Evolutionary conservation across 1,140 invertebrate species (phyloP).

Genomic region (Macrobrachium nipponense): DNA sequence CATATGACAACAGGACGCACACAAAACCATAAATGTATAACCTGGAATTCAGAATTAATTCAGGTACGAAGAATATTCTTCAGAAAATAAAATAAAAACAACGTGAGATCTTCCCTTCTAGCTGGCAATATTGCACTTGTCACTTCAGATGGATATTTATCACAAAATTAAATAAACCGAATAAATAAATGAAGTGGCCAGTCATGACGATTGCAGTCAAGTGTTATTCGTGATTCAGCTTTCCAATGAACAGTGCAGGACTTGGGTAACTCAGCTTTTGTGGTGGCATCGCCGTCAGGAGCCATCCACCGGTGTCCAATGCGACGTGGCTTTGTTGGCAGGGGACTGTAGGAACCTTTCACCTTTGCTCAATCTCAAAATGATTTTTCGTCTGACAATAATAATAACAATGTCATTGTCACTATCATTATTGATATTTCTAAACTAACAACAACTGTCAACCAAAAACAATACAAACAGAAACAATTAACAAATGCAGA

Average conservation of each 20-base stretch:
- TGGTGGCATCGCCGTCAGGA: not conserved
- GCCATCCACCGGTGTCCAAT: too few species aligned
- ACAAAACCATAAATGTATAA: not conserved
- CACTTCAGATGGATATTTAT: too few species aligned
- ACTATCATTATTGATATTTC: too few species aligned
- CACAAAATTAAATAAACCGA: too few species aligned
- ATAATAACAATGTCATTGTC: too few species aligned
- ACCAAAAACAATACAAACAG: conserved; percentile 39
- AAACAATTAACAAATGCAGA: conserved; percentile 36
- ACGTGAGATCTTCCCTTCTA: not conserved
- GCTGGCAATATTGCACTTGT: conserved; percentile 35
- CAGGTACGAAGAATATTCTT: conserved; percentile 49
- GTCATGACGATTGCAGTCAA: too few species aligned
- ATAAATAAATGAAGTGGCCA: too few species aligned
- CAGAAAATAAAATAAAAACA: conserved; percentile 23
- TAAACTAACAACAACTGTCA: conserved; percentile 18
- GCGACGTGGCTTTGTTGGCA: not conserved
- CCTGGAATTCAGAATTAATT: conserved; percentile 51
- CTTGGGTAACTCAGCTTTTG: too few species aligned
- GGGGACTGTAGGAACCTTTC: conserved; percentile 20
- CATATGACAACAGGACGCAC: conserved; percentile 11
- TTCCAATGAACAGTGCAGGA: too few species aligned
- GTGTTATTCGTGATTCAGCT: too few species aligned
- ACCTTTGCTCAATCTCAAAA: not conserved
- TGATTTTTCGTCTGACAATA: too few species aligned